phyloP scores from a whole-genome alignment of 2,113 vertebrate genomes.

The Alaudala cheleensis region DNA sequence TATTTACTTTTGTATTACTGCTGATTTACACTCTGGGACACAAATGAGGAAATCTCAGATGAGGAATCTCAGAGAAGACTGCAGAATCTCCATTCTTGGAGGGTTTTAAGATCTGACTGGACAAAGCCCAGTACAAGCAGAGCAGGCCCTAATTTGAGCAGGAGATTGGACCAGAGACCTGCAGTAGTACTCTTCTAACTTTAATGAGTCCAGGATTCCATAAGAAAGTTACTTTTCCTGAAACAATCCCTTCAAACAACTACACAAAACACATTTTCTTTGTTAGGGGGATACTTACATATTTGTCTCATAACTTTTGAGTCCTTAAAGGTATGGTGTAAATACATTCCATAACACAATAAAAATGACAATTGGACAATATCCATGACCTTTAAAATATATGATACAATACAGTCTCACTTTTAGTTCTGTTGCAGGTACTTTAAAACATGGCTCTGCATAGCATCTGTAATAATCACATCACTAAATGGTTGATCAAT shows the following conservation, averaged over 20 bases:
- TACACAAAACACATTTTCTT: neutral
- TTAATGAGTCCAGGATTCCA: neutral
- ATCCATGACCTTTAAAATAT: neutral
- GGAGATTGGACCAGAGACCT: neutral
- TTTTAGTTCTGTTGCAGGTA: neutral
- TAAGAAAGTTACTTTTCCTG: neutral
- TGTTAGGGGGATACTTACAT: neutral
- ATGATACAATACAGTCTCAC: neutral
- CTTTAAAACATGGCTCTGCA: neutral
- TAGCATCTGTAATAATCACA: neutral
- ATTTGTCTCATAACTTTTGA: neutral
- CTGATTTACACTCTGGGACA: neutral
- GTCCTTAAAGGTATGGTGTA: neutral
- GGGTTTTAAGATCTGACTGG: neutral
- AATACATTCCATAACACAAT: neutral
- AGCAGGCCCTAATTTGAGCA: neutral
- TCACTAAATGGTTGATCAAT: neutral
- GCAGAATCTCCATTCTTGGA: neutral
- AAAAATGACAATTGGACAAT: neutral
- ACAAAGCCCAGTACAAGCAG: neutral
- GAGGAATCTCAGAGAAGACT: neutral
- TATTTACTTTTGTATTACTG: neutral
- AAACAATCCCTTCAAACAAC: neutral
- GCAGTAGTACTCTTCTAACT: neutral
- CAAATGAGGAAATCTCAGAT: neutral